Evolutionary conservation across 2,888 invertebrate species (phyloP), one percentile per base, ranked within the genome.

Genomic region (Epsilonema sp.): DNA sequence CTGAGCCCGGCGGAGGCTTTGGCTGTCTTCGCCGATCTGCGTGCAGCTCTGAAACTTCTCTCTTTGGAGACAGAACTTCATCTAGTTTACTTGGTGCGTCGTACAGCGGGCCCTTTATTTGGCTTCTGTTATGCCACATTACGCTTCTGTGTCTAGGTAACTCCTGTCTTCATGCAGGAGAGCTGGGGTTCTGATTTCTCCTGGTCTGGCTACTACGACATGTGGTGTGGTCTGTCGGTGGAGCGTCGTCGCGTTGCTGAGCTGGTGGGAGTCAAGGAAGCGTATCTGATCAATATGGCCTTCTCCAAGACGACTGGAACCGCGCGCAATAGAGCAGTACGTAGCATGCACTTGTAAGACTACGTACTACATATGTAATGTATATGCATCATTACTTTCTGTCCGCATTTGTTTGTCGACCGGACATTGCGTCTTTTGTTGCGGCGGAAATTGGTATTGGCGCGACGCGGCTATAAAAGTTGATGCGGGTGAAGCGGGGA

Each of bases 1-100:
- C 76, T 97, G 67, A 79, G 86, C n/a, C 92, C 94, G 0, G 81
- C 82, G 63, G 89, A 94, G 65, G 90, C 86, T 0, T 70, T 92
- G 8, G 75, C 79, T 20, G 74, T 97, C 38, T 84, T 90, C 62
- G 75, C 78, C 52, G 94, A 94, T 66, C 16, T 31, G 31, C 31
- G 16, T 8, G 16, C 8, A 8, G 31, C 31, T 31, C 8, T 8
- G 31, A 31, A 31, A 31, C 16, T 16, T 61, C 79, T 97, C 62
- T 87, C 87, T 0, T 69, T 97, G 13, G 87, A 90, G 64, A 84
- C 82, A 46, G 94, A 97, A 59, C 73, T 97, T 2, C 94, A 97
- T 68, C 76, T 92, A 37, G 77, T 97, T 42, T 97, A 92, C 67
- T 72, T 89, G 59, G 90, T 90, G 37, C 42, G 56, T 42, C 26